Evolutionary conservation across 1,140 invertebrate genomes (phyloP), one percentile per base, ranked within the genome.

Genomic region (Amphibalanus amphitrite): DNA sequence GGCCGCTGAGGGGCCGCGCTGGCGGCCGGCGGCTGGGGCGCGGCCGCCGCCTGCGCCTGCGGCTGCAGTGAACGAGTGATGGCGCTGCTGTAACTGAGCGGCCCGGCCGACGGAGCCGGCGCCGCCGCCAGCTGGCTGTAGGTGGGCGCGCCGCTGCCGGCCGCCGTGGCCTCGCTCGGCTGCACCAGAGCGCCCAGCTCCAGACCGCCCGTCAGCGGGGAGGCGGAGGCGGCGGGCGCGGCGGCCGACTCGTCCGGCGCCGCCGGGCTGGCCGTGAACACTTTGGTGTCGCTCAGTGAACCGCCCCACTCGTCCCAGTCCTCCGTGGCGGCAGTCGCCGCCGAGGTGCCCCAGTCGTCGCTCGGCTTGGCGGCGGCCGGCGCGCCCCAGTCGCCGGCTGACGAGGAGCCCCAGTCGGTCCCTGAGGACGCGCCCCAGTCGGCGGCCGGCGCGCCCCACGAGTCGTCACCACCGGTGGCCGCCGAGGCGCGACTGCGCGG

Each of bases 221-320:
- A 59, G 47, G 47, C 47, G 1, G 65, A 10, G 10, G 28, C 10
- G 6, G 10, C 26, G n/a, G 65, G 3, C 6, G 26, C 3, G 26
- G n/a, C 3, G 10, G 65, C 33, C 4, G 33, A 38, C 33, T 38
- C 33, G 33, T 38, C 33, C 76, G 72, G 78, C 74, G 73, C 83
- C 82, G 28, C 3, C 65, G 28, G 10, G 76, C 88, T 90, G 33
- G 90, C 88, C 47, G 90, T 93, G 77, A 93, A 94, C 69, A 97
- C 93, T 83, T 95, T 95, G n/a, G 90, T 93, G 78, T 96, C 93
- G 71, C 91, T 89, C 71, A 95, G 82, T 74, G 90, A 93, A 71
- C 92, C 92, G 20, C 91, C 92, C 82, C 94, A 96, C 78, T 94
- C 92, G 81, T 93, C 92, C 93, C 93, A 95, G 77, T 95, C 92